Percentiles rank a stretch among this genome's conserved stretches.
Evolutionary conservation across 2,797 vertebrate genomes (phyloP).

Genomic region (Diglossa cyanea): DNA sequence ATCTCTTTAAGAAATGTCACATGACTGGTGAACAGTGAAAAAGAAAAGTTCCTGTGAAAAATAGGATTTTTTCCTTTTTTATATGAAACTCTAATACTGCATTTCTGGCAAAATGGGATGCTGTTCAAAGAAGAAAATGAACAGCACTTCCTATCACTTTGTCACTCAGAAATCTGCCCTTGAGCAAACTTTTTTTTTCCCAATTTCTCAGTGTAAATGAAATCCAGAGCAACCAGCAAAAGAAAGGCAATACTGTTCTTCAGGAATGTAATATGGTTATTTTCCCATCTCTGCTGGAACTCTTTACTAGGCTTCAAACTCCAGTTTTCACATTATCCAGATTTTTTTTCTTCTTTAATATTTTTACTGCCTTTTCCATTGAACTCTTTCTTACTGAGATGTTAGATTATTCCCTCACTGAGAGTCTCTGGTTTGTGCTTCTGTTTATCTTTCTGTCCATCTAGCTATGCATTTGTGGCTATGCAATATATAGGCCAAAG

Average conservation of each 20-base stretch:
- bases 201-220: neutral
- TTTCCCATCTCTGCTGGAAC: neutral
- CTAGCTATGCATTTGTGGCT: neutral
- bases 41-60: neutral
- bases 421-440: neutral
- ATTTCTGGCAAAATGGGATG: neutral
- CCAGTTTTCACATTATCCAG: neutral
- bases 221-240: conserved; percentile 12
- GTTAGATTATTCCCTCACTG: neutral
- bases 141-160: neutral
- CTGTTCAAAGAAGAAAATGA: neutral
- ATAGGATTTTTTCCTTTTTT: neutral
- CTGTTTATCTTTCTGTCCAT: neutral
- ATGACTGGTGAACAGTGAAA: neutral
- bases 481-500: neutral
- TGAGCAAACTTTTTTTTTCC: neutral
- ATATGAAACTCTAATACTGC: neutral
- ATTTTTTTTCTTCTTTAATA: neutral
- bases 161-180: neutral
- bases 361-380: neutral
- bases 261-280: neutral
- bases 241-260: neutral
- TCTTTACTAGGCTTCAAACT: neutral
- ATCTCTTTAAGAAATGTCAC: neutral
- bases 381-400: neutral